Percentiles rank a stretch among this genome's conserved stretches.
Evolutionary conservation across 2,797 vertebrate species (phyloP).

Genomic region (Alca torda): DNA sequence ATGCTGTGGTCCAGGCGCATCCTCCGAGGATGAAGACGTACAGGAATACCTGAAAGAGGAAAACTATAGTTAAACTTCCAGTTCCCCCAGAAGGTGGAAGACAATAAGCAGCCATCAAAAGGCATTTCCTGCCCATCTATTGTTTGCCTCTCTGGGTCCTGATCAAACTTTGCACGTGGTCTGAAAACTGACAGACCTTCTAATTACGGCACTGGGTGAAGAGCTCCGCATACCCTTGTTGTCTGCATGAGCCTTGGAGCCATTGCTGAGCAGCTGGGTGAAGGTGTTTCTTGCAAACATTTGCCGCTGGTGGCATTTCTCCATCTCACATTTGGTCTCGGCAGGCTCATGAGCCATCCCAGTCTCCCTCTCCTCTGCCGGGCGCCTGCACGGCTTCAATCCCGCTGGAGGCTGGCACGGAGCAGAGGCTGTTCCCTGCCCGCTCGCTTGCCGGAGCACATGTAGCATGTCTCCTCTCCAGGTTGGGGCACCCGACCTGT

Average conservation of each 20-base stretch:
- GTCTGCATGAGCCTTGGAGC: not conserved
- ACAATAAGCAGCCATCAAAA: constrained; percentile 41
- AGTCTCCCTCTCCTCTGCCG: not conserved
- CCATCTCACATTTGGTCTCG: not conserved
- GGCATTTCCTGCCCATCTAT: constrained; percentile 56
- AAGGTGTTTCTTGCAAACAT: not conserved
- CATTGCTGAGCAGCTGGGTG: not conserved
- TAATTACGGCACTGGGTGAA: not conserved
- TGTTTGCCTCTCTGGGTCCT: not conserved
- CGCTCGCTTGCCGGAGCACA: accelerated
- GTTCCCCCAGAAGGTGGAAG: constrained; percentile 56
- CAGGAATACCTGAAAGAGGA: constrained; percentile 57
- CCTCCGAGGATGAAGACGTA: not conserved
- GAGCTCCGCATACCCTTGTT: accelerated
- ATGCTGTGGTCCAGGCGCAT: constrained; percentile 45
- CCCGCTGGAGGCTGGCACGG: not conserved
- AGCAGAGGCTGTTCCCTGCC: not conserved
- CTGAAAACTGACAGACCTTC: not conserved
- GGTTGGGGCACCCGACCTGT: not conserved
- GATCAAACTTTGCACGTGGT: not conserved
- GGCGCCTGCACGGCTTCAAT: not conserved
- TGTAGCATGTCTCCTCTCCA: not conserved
- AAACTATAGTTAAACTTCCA: constrained; percentile 60
- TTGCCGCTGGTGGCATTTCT: not conserved
- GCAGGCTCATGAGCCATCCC: not conserved